Evolutionary conservation across 2,797 vertebrate species (phyloP).

Genomic region (Craterocephalus amniculus): DNA sequence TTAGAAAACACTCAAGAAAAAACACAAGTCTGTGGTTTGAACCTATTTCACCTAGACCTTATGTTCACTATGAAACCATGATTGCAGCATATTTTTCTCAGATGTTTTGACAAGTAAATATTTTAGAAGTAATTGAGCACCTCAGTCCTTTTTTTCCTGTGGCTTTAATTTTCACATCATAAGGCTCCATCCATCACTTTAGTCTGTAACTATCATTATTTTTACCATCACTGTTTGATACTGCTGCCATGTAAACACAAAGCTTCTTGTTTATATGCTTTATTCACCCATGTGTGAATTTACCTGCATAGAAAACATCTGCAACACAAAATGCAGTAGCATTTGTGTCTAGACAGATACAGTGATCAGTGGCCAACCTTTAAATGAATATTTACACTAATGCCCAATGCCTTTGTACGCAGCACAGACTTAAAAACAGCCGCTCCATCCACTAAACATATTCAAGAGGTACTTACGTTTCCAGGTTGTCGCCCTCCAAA

Average conservation of each 20-base stretch:
- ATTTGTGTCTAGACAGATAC: too few species aligned
- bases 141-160: too few species aligned
- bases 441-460: neutral
- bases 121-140: too few species aligned
- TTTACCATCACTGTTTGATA: too few species aligned
- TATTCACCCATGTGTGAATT: neutral
- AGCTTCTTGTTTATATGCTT: neutral
- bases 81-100: neutral
- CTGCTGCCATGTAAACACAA: neutral
- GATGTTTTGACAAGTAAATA: too few species aligned
- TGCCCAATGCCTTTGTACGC: neutral
- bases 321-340: neutral
- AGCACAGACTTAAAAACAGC: neutral
- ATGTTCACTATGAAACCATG: neutral
- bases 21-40: neutral
- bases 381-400: neutral
- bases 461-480: slow-evolving; percentile 87
- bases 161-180: too few species aligned
- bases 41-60: neutral
- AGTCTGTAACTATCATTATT: too few species aligned
- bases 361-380: neutral
- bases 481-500: slow-evolving; percentile 96
- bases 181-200: too few species aligned
- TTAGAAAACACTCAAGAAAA: neutral
- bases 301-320: neutral